Evolutionary conservation across 1,140 invertebrate genomes (phyloP).

Genomic region (Melipona quadrifasciata): DNA sequence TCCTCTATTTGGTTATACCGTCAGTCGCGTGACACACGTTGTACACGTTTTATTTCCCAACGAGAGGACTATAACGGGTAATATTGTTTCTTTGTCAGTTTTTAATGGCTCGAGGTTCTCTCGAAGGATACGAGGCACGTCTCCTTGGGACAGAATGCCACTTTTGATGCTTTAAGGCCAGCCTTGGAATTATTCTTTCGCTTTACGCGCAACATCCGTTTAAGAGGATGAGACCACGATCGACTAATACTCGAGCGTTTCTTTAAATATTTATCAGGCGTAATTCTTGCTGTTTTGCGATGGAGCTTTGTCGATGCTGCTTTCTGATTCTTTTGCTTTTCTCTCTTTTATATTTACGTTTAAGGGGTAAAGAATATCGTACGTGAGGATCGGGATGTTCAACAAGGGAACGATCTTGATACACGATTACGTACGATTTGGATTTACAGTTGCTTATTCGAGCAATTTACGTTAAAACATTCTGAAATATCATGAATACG

Average conservation of each 20-base stretch:
- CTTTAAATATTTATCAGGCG: slow-evolving; percentile 43
- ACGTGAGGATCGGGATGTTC: neutral
- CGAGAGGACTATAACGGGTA: too few relatives aligned
- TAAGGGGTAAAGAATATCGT: neutral
- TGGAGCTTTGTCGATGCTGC: neutral
- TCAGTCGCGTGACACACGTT: too few relatives aligned
- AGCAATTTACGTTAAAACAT: too few relatives aligned
- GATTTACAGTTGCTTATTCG: too few relatives aligned
- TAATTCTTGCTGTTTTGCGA: neutral
- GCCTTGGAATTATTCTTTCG: slow-evolving; percentile 39
- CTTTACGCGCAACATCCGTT: slow-evolving; percentile 4
- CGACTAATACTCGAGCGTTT: slow-evolving; percentile 3
- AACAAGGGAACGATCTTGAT: neutral
- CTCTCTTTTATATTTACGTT: neutral
- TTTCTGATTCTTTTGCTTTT: neutral
- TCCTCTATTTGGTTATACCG: too few relatives aligned
- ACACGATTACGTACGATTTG: neutral
- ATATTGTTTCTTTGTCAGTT: neutral
- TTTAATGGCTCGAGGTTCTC: neutral
- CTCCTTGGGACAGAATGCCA: neutral
- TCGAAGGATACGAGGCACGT: neutral
- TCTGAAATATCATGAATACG: too few relatives aligned
- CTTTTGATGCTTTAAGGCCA: neutral
- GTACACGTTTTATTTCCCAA: too few relatives aligned
- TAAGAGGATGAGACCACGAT: slow-evolving; percentile 1